phyloP scores from a whole-genome alignment of 2,797 vertebrate species.

The Chiroxiphia lanceolata region DNA sequence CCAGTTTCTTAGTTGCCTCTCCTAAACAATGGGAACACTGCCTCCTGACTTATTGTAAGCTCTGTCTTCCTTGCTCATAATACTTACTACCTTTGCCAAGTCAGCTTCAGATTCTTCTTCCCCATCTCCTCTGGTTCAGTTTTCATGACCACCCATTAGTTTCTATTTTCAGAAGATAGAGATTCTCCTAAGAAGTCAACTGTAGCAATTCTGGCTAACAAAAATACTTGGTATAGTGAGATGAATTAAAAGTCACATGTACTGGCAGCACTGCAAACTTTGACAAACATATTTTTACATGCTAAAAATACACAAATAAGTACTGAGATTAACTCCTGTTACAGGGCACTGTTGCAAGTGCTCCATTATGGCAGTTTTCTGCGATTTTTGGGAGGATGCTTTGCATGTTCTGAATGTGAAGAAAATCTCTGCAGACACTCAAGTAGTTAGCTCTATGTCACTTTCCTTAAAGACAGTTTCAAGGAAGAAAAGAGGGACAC shows the following conservation, averaged over 20 bases:
- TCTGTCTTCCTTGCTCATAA: background rate
- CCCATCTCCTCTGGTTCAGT: background rate
- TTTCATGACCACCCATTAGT: background rate
- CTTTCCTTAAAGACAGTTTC: background rate
- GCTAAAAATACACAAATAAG: slow-evolving; percentile 17
- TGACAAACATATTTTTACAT: background rate
- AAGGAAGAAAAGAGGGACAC: background rate
- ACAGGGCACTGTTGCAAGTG: background rate
- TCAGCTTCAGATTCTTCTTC: background rate
- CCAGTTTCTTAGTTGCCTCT: background rate
- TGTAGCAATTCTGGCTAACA: background rate
- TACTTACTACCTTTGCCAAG: background rate
- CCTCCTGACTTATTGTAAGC: background rate
- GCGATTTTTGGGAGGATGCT: background rate
- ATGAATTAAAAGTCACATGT: background rate
- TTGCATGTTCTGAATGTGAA: background rate
- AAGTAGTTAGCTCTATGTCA: background rate
- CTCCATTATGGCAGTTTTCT: background rate
- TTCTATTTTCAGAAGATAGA: slow-evolving; percentile 33
- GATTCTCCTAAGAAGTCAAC: background rate
- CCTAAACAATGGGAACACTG: background rate
- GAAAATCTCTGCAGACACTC: background rate
- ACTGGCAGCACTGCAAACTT: background rate
- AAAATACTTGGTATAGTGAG: background rate
- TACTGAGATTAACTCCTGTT: background rate